Percentiles rank a stretch among this genome's conserved stretches.
Conservation (phyloP, 2,888 invertebrate genomes). For the Netelia virgata region DNA sequence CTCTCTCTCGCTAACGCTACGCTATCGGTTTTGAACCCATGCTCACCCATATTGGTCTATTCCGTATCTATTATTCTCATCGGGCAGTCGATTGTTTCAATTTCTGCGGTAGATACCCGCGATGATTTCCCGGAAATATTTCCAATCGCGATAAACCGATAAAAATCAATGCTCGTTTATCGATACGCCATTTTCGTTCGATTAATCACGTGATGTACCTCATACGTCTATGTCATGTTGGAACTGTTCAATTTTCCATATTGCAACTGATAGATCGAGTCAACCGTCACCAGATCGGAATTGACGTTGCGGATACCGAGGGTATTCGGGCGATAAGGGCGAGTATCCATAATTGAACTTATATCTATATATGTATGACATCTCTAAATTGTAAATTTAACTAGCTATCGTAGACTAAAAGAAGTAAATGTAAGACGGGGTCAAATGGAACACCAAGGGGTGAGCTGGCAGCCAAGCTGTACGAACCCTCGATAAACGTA, state of each 20-base stretch:
- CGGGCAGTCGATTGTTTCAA: constrained; percentile 10
- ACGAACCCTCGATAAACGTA: constrained; percentile 1
- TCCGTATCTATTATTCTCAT: constrained; percentile 12
- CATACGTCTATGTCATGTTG: not conserved
- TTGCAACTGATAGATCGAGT: not conserved
- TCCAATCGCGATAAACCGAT: not conserved
- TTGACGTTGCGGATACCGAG: not conserved
- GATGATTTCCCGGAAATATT: not conserved
- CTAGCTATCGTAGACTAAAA: too few species aligned
- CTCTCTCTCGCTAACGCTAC: not conserved
- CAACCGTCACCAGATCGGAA: not conserved
- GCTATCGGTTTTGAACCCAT: not conserved
- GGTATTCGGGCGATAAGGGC: too few species aligned
- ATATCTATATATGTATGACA: too few species aligned
- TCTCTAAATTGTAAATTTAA: too few species aligned
- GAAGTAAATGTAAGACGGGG: too few species aligned
- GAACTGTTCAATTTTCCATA: not conserved
- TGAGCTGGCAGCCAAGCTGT: not conserved
- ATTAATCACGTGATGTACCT: not conserved
- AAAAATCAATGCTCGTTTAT: too few species aligned
- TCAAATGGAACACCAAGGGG: not conserved
- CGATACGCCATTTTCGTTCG: too few species aligned
- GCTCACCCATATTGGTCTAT: constrained; percentile 14
- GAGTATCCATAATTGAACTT: too few species aligned
- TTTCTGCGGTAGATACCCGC: not conserved